Evolutionary conservation across 2,888 invertebrate genomes (phyloP).

Genomic region (Psylliodes chrysocephalus): DNA sequence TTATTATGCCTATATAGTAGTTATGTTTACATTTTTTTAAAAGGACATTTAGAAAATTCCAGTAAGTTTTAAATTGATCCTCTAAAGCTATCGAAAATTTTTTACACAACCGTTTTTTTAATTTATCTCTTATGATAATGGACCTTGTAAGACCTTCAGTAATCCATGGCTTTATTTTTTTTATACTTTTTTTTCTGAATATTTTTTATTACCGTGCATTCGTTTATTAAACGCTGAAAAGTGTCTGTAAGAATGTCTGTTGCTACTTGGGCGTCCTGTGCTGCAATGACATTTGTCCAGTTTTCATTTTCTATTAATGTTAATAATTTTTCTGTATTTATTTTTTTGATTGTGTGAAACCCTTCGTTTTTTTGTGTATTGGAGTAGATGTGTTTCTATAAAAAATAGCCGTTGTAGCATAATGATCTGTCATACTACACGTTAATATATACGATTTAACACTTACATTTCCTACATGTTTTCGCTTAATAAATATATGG

Average conservation of each 20-base stretch:
- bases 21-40: conserved; percentile 6
- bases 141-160: neutral
- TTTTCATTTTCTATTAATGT: conserved; percentile 21
- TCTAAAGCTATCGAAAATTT: conserved; percentile 4
- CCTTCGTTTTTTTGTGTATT: conserved; percentile 19
- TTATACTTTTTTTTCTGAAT: neutral
- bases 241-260: too few species aligned
- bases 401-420: conserved; percentile 6
- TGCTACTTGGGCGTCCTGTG: conserved; percentile 18
- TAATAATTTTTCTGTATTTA: conserved; percentile 26
- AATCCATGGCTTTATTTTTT: conserved; percentile 4
- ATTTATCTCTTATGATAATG: neutral
- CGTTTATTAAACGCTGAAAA: too few species aligned
- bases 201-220: conserved; percentile 1
- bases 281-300: conserved; percentile 24
- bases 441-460: conserved; percentile 18
- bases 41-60: too few species aligned
- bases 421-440: too few species aligned
- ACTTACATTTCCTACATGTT: conserved; percentile 18
- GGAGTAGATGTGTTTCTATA: conserved; percentile 21
- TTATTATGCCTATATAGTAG: conserved; percentile 22
- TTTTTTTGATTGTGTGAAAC: conserved; percentile 20
- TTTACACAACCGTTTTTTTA: conserved; percentile 14
- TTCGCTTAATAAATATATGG: neutral
- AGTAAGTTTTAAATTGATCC: conserved; percentile 13